Conservation (phyloP, 2,113 vertebrate genomes). For the Hypomesus transpacificus region DNA sequence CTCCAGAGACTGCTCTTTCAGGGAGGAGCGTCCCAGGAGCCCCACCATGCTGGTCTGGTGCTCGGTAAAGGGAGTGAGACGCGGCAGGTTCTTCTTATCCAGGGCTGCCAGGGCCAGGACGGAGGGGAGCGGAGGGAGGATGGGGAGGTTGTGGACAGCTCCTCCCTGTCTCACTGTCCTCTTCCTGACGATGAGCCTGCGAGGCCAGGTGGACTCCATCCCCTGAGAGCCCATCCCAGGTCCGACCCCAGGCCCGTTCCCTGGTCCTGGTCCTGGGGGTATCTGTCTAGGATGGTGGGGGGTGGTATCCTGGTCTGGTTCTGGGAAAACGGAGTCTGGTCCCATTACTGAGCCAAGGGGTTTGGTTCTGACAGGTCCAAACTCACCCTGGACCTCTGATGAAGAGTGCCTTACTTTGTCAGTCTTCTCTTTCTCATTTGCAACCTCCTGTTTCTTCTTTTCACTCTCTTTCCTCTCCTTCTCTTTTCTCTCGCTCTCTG, state of each 20-base stretch:
- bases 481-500: constrained; percentile 50
- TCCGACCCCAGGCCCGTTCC: constrained; percentile 60
- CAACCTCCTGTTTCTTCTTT: neutral
- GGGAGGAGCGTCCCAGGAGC: constrained; percentile 59
- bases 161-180: constrained; percentile 76
- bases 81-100: constrained; percentile 64
- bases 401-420: neutral
- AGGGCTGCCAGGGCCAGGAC: constrained; percentile 60
- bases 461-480: neutral
- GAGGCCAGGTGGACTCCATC: constrained; percentile 75
- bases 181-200: constrained; percentile 70
- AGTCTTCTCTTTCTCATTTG: neutral
- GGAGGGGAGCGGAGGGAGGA: constrained; percentile 73
- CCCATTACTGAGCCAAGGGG: constrained; percentile 52
- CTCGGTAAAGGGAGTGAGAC: constrained; percentile 60
- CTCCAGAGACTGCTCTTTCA: constrained; percentile 70
- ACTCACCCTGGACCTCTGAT: neutral
- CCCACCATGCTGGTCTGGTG: constrained; percentile 56
- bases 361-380: neutral
- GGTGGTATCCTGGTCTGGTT: constrained; percentile 65
- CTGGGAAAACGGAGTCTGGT: constrained; percentile 56
- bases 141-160: constrained; percentile 73
- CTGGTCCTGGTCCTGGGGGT: constrained; percentile 49
- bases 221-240: constrained; percentile 54
- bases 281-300: constrained; percentile 60